These are phyloP conservation scores for Microctenopoma lineatum DNA, from an alignment of 2,797 vertebrate genomes.

Conservation along the genomic window DNA sequence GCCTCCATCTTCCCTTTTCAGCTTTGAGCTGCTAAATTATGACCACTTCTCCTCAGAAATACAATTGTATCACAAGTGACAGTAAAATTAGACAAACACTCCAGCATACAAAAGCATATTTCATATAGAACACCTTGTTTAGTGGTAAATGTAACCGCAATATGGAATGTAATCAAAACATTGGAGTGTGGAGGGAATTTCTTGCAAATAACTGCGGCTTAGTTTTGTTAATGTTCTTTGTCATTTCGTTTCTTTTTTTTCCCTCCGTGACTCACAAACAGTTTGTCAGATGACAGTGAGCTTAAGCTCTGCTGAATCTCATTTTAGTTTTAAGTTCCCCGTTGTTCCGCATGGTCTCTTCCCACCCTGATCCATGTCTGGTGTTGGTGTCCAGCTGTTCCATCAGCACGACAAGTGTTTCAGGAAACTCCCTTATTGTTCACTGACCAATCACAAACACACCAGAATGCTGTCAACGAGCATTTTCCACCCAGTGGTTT, in stretches of 20 bases:
- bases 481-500: conserved; percentile 81
- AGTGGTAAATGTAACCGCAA: conserved; percentile 22
- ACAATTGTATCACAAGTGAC: conserved; percentile 18
- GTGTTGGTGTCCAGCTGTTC: conserved; percentile 79
- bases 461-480: conserved; percentile 79
- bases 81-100: conserved; percentile 12
- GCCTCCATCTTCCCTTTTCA: conserved; percentile 40
- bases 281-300: conserved; percentile 61
- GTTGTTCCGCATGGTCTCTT: conserved; percentile 67
- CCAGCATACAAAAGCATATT: conserved; percentile 1
- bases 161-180: conserved; percentile 25
- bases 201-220: conserved; percentile 16
- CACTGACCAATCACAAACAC: conserved; percentile 80
- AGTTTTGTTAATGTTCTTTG: conserved; percentile 18
- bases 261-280: conserved; percentile 12
- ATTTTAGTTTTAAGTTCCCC: conserved; percentile 66
- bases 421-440: conserved; percentile 81
- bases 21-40: conserved; percentile 32
- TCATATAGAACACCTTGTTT: conserved; percentile 12
- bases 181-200: conserved; percentile 2
- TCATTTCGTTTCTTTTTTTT: neutral
- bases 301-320: conserved; percentile 69
- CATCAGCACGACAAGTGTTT: conserved; percentile 81
- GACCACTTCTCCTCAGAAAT: conserved; percentile 19
- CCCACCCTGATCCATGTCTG: conserved; percentile 69